These are phyloP conservation scores for Tridacna gigas DNA, from an alignment of 2,888 invertebrate genomes.

Conservation along the genomic window DNA sequence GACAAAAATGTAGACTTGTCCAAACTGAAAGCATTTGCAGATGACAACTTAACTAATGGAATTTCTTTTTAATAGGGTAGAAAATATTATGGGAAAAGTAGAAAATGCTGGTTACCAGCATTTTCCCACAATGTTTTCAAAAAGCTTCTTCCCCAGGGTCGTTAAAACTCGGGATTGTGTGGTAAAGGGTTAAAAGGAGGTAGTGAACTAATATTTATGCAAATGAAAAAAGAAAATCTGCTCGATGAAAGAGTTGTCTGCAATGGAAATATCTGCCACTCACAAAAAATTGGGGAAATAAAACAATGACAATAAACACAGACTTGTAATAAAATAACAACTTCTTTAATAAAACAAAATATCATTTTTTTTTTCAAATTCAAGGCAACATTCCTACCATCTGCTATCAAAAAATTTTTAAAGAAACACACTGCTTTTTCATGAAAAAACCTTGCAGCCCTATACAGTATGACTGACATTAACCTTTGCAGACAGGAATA, in stretches of 20 bases:
- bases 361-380: slow-evolving; percentile 9
- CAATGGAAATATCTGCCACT: slow-evolving; percentile 41
- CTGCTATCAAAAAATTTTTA: too few relatives aligned
- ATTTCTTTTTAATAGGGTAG: not conserved
- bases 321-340: slow-evolving; percentile 45
- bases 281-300: slow-evolving; percentile 11
- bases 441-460: too few relatives aligned
- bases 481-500: too few relatives aligned
- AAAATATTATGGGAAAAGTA: not conserved
- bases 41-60: too few relatives aligned
- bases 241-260: too few relatives aligned
- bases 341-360: slow-evolving; percentile 40
- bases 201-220: too few relatives aligned
- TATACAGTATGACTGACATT: too few relatives aligned
- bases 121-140: not conserved
- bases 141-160: not conserved
- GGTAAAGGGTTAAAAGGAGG: not conserved
- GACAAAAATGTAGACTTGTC: too few relatives aligned
- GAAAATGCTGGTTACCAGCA: not conserved
- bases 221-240: too few relatives aligned
- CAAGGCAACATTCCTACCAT: too few relatives aligned
- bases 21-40: too few relatives aligned
- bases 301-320: slow-evolving; percentile 22
- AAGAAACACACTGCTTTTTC: too few relatives aligned
- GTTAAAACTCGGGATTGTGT: not conserved